Evolutionary conservation across 2,888 invertebrate species (phyloP), one percentile per base, ranked within the genome.

Genomic region (Drosophila differens): DNA sequence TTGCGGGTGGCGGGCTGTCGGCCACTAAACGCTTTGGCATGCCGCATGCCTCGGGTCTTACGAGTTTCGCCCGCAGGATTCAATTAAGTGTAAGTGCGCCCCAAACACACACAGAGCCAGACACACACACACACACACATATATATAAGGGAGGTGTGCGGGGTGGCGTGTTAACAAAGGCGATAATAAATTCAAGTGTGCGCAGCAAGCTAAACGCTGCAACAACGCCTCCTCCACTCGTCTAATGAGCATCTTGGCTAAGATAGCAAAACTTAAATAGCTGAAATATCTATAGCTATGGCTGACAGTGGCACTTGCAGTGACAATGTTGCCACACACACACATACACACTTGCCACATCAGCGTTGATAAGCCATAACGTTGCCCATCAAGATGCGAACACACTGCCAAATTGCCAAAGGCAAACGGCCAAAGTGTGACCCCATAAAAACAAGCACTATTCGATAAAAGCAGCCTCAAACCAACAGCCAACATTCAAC

Each of bases 41-140:
- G 88, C 85, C 85, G 62, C 85, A 86, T 86, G 79, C 87, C 79
- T 59, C 44, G 60, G 76, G 72, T 81, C 79, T 69, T 71, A 84
- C 37, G 69, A 72, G 72, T 71, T 74, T 86, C 70, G 85, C 87
- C 87, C 87, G 89, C 91, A 87, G 87, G 84, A 87, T 87, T 87
- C 87, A 87, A 87, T 87, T 87, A 87, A 86, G 87, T 87, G 87
- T 87, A 87, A 87, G 85, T 81, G 76, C 85, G 81, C 72, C 67
- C 47, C 49, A 44, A 69, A 37, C 58, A 41, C 57, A 64, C 47
- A 63, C 35, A 22, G 41, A 28, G n/a, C 47, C 47, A 35, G 32
- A 47, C 39, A 33, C 55, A 44, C 55, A 28, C 65, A 1, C 44
- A 25, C 28, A 12, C 44, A 41, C 4, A 28, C 0, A 28, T 0